Evolutionary conservation across 2,797 vertebrate species (phyloP).

Genomic region (Semaprochilodus insignis): DNA sequence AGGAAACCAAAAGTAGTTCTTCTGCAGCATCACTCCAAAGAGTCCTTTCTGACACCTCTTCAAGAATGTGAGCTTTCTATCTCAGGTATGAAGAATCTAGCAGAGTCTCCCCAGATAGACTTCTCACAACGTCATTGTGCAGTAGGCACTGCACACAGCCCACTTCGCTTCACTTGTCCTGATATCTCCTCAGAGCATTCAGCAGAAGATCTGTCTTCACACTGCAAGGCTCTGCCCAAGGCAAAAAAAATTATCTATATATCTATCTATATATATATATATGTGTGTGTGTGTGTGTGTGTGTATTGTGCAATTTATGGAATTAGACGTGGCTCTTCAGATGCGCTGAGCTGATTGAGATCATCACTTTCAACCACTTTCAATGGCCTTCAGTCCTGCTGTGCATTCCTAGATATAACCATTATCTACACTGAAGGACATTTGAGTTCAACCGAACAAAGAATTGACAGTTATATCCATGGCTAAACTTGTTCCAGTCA

Average conservation of each 20-base stretch:
- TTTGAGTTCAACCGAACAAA: slow-evolving; percentile 20
- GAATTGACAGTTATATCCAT: slow-evolving; percentile 21
- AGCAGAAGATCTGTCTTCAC: slow-evolving; percentile 83
- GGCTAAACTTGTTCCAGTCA: slow-evolving; percentile 25
- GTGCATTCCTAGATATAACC: slow-evolving; percentile 7
- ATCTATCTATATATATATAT: no score
- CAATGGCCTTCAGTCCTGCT: slow-evolving; percentile 1
- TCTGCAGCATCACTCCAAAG: neutral
- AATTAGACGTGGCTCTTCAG: slow-evolving; percentile 6
- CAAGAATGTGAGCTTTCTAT: neutral
- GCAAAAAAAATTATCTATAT: slow-evolving; percentile 19
- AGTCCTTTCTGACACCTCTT: no score
- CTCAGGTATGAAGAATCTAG: slow-evolving; percentile 15
- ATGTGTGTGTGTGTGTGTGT: neutral
- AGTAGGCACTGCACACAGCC: neutral
- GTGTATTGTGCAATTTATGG: neutral
- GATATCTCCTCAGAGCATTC: slow-evolving; percentile 83
- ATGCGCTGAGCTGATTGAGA: slow-evolving; percentile 14
- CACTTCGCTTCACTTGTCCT: slow-evolving; percentile 62
- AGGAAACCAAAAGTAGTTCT: no score
- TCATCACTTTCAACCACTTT: neutral
- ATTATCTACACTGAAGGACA: slow-evolving; percentile 13
- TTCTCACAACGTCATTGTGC: neutral
- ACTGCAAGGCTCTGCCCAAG: slow-evolving; percentile 28
- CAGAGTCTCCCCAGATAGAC: neutral